Percentiles rank a stretch among this genome's conserved stretches.
phyloP scores from a whole-genome alignment of 2,888 invertebrate genomes.

The Campoplex nolae region DNA sequence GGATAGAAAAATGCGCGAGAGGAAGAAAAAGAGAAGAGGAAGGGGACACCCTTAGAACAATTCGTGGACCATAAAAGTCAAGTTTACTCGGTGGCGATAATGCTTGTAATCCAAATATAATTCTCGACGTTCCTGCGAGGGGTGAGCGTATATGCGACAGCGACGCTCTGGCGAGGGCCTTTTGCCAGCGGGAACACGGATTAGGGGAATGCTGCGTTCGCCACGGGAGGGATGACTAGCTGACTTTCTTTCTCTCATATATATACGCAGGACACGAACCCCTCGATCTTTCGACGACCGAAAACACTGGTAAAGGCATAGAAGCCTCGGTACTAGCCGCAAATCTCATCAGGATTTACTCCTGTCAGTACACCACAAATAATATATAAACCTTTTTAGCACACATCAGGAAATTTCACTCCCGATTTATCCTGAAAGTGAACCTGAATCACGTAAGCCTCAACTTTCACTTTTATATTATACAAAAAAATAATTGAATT shows the following conservation, averaged over 20 bases:
- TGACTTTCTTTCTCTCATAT: slow-evolving; percentile 1
- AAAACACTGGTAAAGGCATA: slow-evolving; percentile 45
- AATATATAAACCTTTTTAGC: slow-evolving; percentile 5
- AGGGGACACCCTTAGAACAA: slow-evolving; percentile 74
- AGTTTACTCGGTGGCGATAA: slow-evolving; percentile 84
- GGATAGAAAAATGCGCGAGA: background rate
- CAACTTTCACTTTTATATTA: background rate
- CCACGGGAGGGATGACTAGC: slow-evolving; percentile 70
- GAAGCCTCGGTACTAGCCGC: slow-evolving; percentile 59
- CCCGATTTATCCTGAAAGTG: background rate
- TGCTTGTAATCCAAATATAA: slow-evolving; percentile 85
- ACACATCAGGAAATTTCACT: background rate
- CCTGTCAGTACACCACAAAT: slow-evolving; percentile 23
- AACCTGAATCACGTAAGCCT: background rate
- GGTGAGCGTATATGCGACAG: slow-evolving; percentile 18
- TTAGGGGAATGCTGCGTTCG: slow-evolving; percentile 62
- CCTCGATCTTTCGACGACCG: slow-evolving; percentile 37
- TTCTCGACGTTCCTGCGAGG: slow-evolving; percentile 75
- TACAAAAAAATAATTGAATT: background rate
- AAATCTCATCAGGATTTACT: slow-evolving; percentile 64
- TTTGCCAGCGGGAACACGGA: slow-evolving; percentile 43
- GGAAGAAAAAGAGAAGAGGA: background rate
- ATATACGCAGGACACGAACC: slow-evolving; percentile 20
- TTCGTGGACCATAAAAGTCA: slow-evolving; percentile 83
- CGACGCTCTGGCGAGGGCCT: slow-evolving; percentile 45